Evolutionary conservation across 2,888 invertebrate genomes (phyloP).

Genomic region (Oasisia sp.): DNA sequence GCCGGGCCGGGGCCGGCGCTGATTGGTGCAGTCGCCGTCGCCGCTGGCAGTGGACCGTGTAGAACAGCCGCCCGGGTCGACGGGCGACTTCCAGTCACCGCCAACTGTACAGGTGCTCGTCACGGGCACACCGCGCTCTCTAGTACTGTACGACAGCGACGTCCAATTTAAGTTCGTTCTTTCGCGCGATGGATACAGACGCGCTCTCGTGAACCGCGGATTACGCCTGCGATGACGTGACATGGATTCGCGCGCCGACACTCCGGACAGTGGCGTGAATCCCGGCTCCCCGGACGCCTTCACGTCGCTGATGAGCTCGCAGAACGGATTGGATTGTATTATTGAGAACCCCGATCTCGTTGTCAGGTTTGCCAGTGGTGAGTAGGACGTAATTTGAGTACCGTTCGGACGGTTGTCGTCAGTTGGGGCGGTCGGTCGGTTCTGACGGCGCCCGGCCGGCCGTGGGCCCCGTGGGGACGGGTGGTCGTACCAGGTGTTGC

Average conservation of each 20-base stretch:
- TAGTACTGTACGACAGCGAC: background rate
- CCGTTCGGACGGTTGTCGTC: background rate
- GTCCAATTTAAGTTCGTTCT: background rate
- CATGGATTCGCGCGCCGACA: background rate
- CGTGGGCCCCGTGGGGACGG: background rate
- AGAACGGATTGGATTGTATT: conserved; percentile 1
- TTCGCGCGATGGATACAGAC: background rate
- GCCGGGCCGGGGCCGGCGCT: background rate
- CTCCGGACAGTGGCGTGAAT: background rate
- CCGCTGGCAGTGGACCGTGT: background rate
- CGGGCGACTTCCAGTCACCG: background rate
- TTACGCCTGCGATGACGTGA: background rate
- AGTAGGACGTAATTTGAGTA: background rate
- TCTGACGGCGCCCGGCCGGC: background rate
- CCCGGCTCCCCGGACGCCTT: background rate
- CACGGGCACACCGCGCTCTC: background rate
- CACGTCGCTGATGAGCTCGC: background rate
- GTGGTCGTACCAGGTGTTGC: background rate
- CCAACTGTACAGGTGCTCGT: background rate
- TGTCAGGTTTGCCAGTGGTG: background rate
- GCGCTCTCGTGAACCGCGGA: background rate
- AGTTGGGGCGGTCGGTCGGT: background rate
- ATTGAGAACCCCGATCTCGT: background rate
- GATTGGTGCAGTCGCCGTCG: background rate
- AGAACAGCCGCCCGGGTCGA: background rate